Percentiles rank a stretch among this genome's conserved stretches.
Conservation (phyloP, 2,113 vertebrate species). For the Lycocorax pyrrhopterus region DNA sequence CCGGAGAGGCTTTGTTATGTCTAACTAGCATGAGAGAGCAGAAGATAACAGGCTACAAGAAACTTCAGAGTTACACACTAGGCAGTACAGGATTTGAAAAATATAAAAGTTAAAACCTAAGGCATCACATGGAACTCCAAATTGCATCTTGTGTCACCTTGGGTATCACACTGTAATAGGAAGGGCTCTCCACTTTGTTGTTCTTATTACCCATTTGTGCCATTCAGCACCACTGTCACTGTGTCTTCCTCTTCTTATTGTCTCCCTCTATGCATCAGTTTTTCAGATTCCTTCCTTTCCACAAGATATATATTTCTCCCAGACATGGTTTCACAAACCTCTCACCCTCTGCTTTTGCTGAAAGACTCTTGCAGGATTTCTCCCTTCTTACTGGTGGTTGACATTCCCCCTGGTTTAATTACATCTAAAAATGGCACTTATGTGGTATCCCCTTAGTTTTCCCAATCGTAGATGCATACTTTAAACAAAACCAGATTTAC, state of each 20-base stretch:
- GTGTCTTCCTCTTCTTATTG: neutral
- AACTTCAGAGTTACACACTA: too few relatives aligned
- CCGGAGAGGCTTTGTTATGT: too few relatives aligned
- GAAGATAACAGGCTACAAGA: too few relatives aligned
- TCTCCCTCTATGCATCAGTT: neutral
- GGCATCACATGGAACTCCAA: neutral
- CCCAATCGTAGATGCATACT: neutral
- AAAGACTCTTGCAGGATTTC: neutral
- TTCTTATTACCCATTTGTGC: neutral
- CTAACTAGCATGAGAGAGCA: too few relatives aligned
- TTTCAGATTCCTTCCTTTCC: neutral
- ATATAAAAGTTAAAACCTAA: too few relatives aligned
- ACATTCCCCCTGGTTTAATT: neutral
- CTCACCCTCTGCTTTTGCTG: neutral
- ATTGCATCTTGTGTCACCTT: neutral
- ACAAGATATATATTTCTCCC: neutral
- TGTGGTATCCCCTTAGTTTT: neutral
- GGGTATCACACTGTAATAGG: neutral
- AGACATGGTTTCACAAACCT: neutral
- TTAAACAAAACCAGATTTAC: slow-evolving; percentile 2
- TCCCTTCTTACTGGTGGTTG: neutral
- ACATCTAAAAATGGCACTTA: neutral
- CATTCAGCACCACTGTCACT: neutral
- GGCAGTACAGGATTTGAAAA: too few relatives aligned
- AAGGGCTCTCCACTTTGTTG: neutral